These are phyloP conservation scores for Leptocoma aspasia DNA, from an alignment of 2,113 vertebrate species.

Conservation along the genomic window DNA sequence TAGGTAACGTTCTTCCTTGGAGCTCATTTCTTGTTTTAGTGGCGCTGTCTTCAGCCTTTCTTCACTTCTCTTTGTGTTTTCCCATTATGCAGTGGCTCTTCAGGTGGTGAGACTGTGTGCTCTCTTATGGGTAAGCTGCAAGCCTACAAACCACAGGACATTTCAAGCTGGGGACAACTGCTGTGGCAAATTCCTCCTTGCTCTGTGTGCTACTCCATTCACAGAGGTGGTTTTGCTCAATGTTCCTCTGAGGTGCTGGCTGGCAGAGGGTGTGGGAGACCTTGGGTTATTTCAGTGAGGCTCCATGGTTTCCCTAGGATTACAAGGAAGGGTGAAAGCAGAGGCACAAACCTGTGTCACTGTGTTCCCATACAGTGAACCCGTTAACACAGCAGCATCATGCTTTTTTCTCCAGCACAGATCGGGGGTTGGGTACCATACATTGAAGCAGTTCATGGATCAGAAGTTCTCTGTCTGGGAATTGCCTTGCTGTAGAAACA, in stretches of 20 bases:
- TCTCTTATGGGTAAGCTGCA: neutral
- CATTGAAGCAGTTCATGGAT: rapidly evolving
- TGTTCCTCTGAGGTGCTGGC: neutral
- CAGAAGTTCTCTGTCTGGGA: neutral
- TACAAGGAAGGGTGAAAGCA: neutral
- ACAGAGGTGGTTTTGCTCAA: neutral
- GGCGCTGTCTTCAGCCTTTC: neutral
- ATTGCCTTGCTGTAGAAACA: neutral
- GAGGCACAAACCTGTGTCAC: neutral
- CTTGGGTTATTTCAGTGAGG: neutral
- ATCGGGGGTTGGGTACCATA: neutral
- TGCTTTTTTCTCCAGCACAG: neutral
- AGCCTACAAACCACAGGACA: neutral
- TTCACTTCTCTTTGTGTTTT: neutral
- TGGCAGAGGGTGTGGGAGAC: neutral
- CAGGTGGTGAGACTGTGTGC: neutral
- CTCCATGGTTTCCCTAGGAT: neutral
- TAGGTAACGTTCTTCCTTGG: neutral
- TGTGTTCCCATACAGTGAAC: neutral
- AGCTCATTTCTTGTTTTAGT: neutral
- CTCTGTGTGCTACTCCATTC: neutral
- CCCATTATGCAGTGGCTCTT: neutral
- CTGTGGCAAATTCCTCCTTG: neutral
- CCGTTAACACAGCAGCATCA: neutral
- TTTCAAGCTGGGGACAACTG: neutral